Conservation (phyloP, 2,113 vertebrate species). For the Dunckerocampus dactyliophorus region DNA sequence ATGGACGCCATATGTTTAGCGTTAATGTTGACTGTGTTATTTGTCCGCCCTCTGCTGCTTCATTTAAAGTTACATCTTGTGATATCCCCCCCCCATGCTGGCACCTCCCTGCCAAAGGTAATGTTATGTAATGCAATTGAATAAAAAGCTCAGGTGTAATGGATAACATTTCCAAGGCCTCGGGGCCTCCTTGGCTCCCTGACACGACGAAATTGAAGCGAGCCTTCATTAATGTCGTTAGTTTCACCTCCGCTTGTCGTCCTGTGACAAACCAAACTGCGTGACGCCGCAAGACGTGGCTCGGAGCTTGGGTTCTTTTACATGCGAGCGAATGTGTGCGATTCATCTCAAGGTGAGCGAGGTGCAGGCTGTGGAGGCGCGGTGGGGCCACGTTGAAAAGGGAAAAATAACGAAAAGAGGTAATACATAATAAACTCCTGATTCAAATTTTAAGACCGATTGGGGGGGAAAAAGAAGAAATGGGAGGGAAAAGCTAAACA, state of each 20-base stretch:
- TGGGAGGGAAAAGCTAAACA: too few species aligned
- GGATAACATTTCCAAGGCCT: conserved; percentile 8
- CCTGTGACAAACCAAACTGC: conserved; percentile 15
- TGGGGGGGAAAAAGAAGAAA: too few species aligned
- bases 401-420: too few species aligned
- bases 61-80: conserved; percentile 1
- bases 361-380: too few species aligned
- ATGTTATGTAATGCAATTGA: background rate
- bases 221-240: conserved; percentile 24
- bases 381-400: too few species aligned
- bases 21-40: conserved; percentile 1
- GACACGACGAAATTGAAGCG: conserved; percentile 16
- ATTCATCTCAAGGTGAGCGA: too few species aligned
- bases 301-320: too few species aligned
- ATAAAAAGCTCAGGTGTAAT: conserved; percentile 15
- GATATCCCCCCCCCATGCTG: background rate
- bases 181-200: conserved; percentile 7
- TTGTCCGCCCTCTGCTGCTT: background rate
- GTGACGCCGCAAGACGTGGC: conserved; percentile 1
- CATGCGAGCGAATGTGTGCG: too few species aligned
- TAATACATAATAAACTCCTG: too few species aligned
- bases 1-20: background rate
- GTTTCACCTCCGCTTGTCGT: conserved; percentile 24
- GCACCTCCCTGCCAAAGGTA: background rate
- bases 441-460: too few species aligned